A percentile compares a stretch with the other conserved stretches of the same genome.
phyloP scores from a whole-genome alignment of 2,888 invertebrate genomes.

The Drymonia ruficornis region DNA sequence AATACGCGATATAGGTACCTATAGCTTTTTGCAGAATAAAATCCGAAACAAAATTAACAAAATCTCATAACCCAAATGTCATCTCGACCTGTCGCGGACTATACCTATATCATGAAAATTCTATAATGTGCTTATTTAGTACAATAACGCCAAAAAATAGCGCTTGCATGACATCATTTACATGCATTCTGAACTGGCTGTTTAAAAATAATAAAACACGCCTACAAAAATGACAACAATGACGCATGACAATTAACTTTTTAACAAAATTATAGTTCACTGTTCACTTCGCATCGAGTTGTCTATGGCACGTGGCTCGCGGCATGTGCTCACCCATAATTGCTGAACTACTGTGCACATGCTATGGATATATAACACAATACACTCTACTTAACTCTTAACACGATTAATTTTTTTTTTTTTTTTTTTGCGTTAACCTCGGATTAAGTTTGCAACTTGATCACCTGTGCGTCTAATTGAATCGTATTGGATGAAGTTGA shows the following conservation, averaged over 20 bases:
- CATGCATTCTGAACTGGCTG: not conserved
- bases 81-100: too few species aligned
- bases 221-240: not conserved
- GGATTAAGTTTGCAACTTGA: constrained; percentile 17
- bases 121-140: too few species aligned
- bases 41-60: too few species aligned
- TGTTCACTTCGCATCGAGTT: constrained; percentile 20
- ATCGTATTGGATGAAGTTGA: constrained; percentile 31
- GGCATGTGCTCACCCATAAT: constrained; percentile 60
- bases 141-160: too few species aligned
- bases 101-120: too few species aligned
- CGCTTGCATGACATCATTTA: too few species aligned
- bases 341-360: constrained; percentile 57
- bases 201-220: not conserved
- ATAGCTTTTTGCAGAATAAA: too few species aligned
- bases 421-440: constrained; percentile 22
- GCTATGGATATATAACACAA: constrained; percentile 10
- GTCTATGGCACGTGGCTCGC: constrained; percentile 51
- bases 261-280: not conserved
- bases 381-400: constrained; percentile 2
- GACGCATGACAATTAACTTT: not conserved
- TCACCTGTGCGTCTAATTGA: constrained; percentile 39
- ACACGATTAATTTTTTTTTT: not conserved
- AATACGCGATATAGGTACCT: too few species aligned
- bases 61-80: too few species aligned